These are phyloP conservation scores for Hoplodrina blanda DNA, from an alignment of 2,888 invertebrate species.

Conservation along the genomic window DNA sequence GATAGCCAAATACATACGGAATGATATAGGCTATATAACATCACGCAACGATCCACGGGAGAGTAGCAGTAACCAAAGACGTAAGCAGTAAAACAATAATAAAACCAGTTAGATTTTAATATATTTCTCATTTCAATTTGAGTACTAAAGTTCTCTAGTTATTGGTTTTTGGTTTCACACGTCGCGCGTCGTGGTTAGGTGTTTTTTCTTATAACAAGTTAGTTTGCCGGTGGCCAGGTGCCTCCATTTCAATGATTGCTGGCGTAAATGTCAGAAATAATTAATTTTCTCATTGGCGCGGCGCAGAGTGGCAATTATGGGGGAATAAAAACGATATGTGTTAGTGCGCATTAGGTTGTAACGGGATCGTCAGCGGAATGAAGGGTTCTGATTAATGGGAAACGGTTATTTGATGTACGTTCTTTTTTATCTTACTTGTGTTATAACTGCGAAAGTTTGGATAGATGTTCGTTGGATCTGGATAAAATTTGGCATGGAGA, in stretches of 20 bases:
- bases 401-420: not conserved
- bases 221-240: constrained; percentile 43
- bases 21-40: too few species aligned
- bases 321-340: constrained; percentile 44
- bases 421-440: not conserved
- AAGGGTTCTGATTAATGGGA: constrained; percentile 24
- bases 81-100: too few species aligned
- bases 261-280: constrained; percentile 55
- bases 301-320: constrained; percentile 29
- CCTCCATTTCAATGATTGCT: constrained; percentile 50
- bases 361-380: constrained; percentile 32
- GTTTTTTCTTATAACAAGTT: constrained; percentile 20
- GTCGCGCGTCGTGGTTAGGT: constrained; percentile 12
- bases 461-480: too few species aligned
- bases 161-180: constrained; percentile 21
- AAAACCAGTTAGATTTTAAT: too few species aligned
- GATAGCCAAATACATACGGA: too few species aligned
- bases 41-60: too few species aligned
- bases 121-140: too few species aligned
- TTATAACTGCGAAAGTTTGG: too few species aligned
- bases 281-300: constrained; percentile 50
- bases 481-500: too few species aligned
- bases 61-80: too few species aligned
- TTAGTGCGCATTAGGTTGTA: constrained; percentile 20
- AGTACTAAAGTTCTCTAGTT: not conserved